phyloP scores from a whole-genome alignment of 2,888 invertebrate genomes.

The Blera fallax region DNA sequence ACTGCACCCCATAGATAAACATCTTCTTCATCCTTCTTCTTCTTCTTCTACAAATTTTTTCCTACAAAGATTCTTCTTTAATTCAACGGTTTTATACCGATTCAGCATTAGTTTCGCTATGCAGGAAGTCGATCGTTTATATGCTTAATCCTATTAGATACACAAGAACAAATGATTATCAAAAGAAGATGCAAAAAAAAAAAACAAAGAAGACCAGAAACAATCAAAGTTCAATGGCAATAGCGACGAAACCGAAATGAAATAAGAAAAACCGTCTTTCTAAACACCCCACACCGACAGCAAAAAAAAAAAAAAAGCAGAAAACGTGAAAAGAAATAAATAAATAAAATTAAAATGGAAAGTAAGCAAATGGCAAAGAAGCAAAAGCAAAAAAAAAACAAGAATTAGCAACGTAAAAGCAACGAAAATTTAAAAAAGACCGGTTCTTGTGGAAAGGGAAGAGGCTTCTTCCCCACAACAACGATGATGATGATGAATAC shows the following conservation, averaged over 20 bases:
- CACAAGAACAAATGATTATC: neutral
- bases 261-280: constrained; percentile 15
- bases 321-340: constrained; percentile 3
- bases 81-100: neutral
- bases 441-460: constrained; percentile 59
- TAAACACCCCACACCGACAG: constrained; percentile 1
- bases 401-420: constrained; percentile 7
- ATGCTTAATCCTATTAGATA: constrained; percentile 55
- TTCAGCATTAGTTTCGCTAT: neutral
- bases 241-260: constrained; percentile 19
- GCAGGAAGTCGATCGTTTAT: constrained; percentile 64
- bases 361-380: constrained; percentile 50
- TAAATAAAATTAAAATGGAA: constrained; percentile 61
- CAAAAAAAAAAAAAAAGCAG: no score
- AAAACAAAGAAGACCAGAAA: neutral
- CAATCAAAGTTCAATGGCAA: constrained; percentile 72
- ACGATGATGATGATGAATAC: neutral
- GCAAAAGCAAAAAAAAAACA: constrained; percentile 3
- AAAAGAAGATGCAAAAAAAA: neutral
- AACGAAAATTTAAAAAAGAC: constrained; percentile 26
- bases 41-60: no score
- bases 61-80: constrained; percentile 8
- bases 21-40: no score
- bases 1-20: neutral
- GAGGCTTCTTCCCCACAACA: constrained; percentile 16